Evolutionary conservation across 2,888 invertebrate species (phyloP).

Genomic region (Artemia sp.): DNA sequence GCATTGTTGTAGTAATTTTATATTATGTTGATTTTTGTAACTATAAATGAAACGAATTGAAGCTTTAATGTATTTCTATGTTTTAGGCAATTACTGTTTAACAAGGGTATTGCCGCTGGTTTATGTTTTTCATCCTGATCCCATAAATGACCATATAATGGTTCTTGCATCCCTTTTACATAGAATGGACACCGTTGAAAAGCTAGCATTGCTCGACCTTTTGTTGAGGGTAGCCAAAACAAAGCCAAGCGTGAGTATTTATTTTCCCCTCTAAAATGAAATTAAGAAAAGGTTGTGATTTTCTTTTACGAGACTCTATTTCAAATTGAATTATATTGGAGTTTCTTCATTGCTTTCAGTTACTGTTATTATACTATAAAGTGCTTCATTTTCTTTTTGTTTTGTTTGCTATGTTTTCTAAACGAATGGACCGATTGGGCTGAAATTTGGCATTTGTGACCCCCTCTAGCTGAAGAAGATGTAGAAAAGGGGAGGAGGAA

Average conservation of each 20-base stretch:
- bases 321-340: background rate
- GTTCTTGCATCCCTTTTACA: constrained; percentile 61
- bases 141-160: constrained; percentile 65
- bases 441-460: constrained; percentile 13
- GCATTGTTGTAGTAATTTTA: too few relatives aligned
- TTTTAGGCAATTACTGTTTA: constrained; percentile 65
- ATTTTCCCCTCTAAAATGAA: constrained; percentile 18
- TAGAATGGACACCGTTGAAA: constrained; percentile 68
- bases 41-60: too few relatives aligned
- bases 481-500: too few relatives aligned
- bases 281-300: background rate
- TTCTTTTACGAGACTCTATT: background rate
- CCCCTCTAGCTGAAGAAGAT: background rate
- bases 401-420: too few relatives aligned
- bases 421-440: background rate
- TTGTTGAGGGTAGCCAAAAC: constrained; percentile 64
- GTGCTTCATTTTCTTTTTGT: too few relatives aligned
- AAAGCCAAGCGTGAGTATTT: constrained; percentile 47
- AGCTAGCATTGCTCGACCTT: constrained; percentile 60
- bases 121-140: constrained; percentile 69
- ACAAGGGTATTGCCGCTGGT: constrained; percentile 75
- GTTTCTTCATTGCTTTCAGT: too few relatives aligned
- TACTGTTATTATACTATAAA: too few relatives aligned
- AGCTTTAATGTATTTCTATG: constrained; percentile 22
- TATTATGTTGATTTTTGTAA: too few relatives aligned